Evolutionary conservation across 1,140 invertebrate genomes (phyloP).

Genomic region (Grapholita molesta): DNA sequence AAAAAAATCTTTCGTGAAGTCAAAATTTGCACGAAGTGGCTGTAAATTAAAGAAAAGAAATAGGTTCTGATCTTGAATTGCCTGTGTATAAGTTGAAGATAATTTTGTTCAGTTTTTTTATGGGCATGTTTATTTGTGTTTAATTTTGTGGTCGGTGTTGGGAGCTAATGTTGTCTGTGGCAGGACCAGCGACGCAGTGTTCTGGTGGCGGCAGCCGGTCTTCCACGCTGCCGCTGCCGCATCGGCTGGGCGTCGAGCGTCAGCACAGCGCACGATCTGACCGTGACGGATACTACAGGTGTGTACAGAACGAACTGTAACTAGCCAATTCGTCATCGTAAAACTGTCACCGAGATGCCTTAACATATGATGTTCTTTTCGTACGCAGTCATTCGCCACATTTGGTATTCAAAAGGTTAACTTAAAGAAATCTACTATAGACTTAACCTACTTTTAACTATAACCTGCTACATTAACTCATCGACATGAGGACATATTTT

Average conservation of each 20-base stretch:
- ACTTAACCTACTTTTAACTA: too few relatives aligned
- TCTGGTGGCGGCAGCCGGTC: constrained; percentile 82
- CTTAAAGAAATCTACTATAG: too few relatives aligned
- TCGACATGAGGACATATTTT: too few relatives aligned
- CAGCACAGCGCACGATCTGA: constrained; percentile 81
- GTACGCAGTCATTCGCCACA: too few relatives aligned
- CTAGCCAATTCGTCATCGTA: too few relatives aligned
- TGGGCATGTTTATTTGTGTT: constrained; percentile 12
- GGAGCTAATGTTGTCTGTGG: constrained; percentile 6
- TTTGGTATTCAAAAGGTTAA: too few relatives aligned
- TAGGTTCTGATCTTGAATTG: constrained; percentile 8
- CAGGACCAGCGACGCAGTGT: constrained; percentile 64
- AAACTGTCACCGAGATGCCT: too few relatives aligned
- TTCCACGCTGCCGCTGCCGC: constrained; percentile 86
- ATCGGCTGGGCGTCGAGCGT: constrained; percentile 79
- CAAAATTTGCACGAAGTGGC: constrained; percentile 14
- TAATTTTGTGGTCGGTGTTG: background rate
- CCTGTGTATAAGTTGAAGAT: constrained; percentile 7
- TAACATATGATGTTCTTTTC: too few relatives aligned
- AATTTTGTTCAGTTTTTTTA: constrained; percentile 14
- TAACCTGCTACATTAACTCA: too few relatives aligned
- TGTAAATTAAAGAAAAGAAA: background rate
- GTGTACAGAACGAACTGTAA: too few relatives aligned
- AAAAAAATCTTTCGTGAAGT: background rate
- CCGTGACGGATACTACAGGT: constrained; percentile 89